phyloP scores from a whole-genome alignment of 2,888 invertebrate genomes.

The Germaria angustata region DNA sequence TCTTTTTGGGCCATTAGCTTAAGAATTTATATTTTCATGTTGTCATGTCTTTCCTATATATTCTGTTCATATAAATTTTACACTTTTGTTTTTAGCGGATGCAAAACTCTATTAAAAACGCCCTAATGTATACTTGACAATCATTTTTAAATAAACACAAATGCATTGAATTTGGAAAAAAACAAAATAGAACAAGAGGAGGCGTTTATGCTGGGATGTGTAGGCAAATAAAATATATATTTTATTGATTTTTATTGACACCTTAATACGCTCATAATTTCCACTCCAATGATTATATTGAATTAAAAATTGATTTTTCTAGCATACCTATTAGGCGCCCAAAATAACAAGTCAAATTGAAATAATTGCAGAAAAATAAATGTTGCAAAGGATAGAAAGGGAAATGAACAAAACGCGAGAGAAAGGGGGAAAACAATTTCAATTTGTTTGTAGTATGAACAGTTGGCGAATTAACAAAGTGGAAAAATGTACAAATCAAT shows the following conservation, averaged over 20 bases:
- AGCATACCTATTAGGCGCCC: constrained; percentile 54
- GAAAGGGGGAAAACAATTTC: constrained; percentile 51
- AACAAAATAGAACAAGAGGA: neutral
- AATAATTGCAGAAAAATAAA: constrained; percentile 48
- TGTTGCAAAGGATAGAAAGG: neutral
- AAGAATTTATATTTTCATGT: constrained; percentile 76
- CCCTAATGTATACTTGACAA: constrained; percentile 47
- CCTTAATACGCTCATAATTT: constrained; percentile 65
- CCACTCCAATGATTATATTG: constrained; percentile 55
- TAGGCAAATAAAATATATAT: constrained; percentile 50
- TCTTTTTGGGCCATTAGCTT: constrained; percentile 79
- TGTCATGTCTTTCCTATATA: constrained; percentile 39
- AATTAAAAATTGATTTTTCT: constrained; percentile 47
- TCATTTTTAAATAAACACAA: constrained; percentile 8
- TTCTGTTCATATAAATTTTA: constrained; percentile 41
- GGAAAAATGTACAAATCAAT: constrained; percentile 72
- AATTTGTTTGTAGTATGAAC: constrained; percentile 72
- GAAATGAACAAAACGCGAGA: neutral
- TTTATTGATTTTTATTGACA: constrained; percentile 65
- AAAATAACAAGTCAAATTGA: constrained; percentile 49
- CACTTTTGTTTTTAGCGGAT: constrained; percentile 53
- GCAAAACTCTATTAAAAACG: constrained; percentile 65
- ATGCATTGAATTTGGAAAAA: neutral
- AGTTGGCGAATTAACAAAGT: constrained; percentile 76
- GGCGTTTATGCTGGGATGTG: constrained; percentile 37